Evolutionary conservation across 2,113 vertebrate species (phyloP).

Genomic region (Corythornis madagascariensis): DNA sequence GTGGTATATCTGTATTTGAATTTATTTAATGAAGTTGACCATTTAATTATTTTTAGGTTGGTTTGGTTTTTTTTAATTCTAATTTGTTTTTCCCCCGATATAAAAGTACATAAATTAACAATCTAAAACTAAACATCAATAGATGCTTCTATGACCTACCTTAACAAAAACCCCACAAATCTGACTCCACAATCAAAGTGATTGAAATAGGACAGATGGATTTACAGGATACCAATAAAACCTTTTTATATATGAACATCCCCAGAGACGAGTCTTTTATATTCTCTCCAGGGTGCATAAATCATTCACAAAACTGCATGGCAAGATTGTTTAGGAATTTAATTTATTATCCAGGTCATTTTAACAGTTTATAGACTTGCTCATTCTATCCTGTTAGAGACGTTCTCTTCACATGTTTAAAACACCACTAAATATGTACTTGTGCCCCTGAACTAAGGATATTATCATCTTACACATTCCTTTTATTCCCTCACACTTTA

Average conservation of each 20-base stretch:
- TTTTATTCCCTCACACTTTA: not conserved
- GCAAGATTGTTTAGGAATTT: constrained; percentile 33
- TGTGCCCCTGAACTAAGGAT: not conserved
- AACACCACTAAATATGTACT: not conserved
- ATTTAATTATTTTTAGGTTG: not conserved
- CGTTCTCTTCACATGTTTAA: not conserved
- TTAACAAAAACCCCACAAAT: not conserved
- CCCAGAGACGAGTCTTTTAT: constrained; percentile 10
- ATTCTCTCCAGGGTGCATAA: constrained; percentile 40
- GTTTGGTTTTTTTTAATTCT: not conserved
- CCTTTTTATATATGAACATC: constrained; percentile 32
- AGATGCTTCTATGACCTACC: not conserved
- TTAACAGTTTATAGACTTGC: constrained; percentile 35
- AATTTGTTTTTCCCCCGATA: not conserved
- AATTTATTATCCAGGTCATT: constrained; percentile 56
- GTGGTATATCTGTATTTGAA: not conserved
- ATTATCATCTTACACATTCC: not conserved
- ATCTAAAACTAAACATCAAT: not conserved
- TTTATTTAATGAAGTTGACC: not conserved
- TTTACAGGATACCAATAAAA: constrained; percentile 39
- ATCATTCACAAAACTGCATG: constrained; percentile 30
- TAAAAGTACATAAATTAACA: not conserved
- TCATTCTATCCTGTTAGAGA: not conserved
- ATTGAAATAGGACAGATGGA: constrained; percentile 4
- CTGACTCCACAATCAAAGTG: not conserved